These are phyloP conservation scores for Glyphotaelius pellucidus DNA, from an alignment of 2,888 invertebrate genomes.

Conservation along the genomic window DNA sequence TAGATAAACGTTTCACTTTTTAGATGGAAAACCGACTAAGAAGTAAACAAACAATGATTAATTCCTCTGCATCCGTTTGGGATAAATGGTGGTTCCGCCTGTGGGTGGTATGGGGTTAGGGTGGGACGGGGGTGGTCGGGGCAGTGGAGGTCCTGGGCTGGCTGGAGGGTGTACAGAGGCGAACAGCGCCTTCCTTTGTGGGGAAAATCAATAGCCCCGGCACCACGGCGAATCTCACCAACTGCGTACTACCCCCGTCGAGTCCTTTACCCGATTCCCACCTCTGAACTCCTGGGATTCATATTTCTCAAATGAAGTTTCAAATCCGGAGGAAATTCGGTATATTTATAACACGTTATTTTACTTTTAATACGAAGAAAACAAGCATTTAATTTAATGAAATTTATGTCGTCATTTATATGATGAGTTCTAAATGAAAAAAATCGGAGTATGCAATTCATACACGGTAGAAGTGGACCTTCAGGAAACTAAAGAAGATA, in stretches of 20 bases:
- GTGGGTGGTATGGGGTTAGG: neutral
- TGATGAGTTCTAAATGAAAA: too few species aligned
- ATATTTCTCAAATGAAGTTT: neutral
- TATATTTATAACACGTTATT: neutral
- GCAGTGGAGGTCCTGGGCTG: neutral
- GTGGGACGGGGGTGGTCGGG: conserved; percentile 7
- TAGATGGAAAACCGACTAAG: neutral
- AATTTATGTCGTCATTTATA: neutral
- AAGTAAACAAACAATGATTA: conserved; percentile 14
- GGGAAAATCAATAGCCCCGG: conserved; percentile 43
- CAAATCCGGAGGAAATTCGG: neutral
- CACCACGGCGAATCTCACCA: conserved; percentile 28
- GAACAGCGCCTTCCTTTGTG: conserved; percentile 38
- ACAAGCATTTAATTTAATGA: neutral
- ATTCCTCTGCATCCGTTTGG: conserved; percentile 9
- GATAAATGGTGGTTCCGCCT: conserved; percentile 4
- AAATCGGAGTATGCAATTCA: too few species aligned
- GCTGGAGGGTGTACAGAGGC: conserved; percentile 10
- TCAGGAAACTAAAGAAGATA: too few species aligned
- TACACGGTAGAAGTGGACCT: too few species aligned
- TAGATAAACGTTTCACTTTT: neutral
- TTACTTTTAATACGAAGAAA: neutral
- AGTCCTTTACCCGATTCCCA: conserved; percentile 20
- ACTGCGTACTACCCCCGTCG: conserved; percentile 9
- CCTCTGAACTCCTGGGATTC: conserved; percentile 20